These are phyloP conservation scores for Telmatochromis sp. DNA, from an alignment of 2,113 vertebrate species.

Conservation along the genomic window DNA sequence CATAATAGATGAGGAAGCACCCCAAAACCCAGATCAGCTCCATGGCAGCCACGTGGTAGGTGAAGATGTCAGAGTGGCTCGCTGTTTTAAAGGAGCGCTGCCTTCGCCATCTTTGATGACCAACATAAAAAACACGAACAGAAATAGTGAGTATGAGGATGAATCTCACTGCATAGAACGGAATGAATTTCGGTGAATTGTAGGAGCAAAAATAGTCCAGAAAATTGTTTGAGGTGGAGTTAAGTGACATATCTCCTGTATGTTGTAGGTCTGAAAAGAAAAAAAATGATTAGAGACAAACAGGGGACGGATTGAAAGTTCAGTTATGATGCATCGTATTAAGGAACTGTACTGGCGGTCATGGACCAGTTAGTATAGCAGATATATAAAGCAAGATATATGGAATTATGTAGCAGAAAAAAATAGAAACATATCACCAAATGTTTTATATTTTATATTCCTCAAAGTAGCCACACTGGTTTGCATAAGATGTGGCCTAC, in stretches of 20 bases:
- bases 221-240: rapidly evolving
- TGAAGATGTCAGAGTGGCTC: background rate
- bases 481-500: too few species aligned
- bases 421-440: too few species aligned
- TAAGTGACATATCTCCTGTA: background rate
- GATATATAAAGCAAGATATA: too few species aligned
- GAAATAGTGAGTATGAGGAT: background rate
- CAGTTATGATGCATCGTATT: too few species aligned
- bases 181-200: rapidly evolving
- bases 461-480: too few species aligned
- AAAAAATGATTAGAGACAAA: background rate
- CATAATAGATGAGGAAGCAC: background rate
- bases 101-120: background rate
- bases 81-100: background rate
- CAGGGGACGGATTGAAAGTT: rapidly evolving
- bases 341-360: rapidly evolving
- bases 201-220: background rate
- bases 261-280: background rate
- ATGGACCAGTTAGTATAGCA: too few species aligned
- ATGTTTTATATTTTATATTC: too few species aligned
- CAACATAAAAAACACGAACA: rapidly evolving
- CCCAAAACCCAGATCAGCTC: background rate
- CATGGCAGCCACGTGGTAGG: background rate
- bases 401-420: too few species aligned
- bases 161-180: rapidly evolving